A percentile compares a stretch with the other conserved stretches of the same genome.
These are phyloP conservation scores for Tinea semifulvella DNA, from an alignment of 2,888 invertebrate species.

Conservation along the genomic window DNA sequence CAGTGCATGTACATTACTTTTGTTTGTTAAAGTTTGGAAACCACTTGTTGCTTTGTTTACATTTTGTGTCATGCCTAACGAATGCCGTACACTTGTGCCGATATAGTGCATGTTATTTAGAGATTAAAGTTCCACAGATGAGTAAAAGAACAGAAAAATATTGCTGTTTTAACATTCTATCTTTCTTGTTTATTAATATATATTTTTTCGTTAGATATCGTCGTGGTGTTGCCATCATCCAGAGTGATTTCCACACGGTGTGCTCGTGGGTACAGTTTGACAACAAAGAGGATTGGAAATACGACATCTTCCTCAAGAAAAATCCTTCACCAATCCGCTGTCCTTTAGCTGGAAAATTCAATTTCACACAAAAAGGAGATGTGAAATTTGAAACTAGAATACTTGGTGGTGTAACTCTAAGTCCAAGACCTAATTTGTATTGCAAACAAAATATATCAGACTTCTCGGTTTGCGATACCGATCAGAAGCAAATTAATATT, in stretches of 20 bases:
- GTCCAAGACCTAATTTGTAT: constrained; percentile 91
- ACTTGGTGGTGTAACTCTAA: constrained; percentile 92
- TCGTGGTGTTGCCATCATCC: constrained; percentile 87
- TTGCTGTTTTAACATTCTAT: too few relatives aligned
- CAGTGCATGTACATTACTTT: too few relatives aligned
- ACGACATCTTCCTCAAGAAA: constrained; percentile 84
- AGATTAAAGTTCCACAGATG: too few relatives aligned
- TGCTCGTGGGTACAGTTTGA: constrained; percentile 95
- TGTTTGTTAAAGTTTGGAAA: too few relatives aligned
- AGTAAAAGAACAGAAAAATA: too few relatives aligned
- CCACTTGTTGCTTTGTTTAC: too few relatives aligned
- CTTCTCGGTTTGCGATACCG: constrained; percentile 94
- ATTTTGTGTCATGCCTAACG: too few relatives aligned
- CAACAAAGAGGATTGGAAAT: constrained; percentile 86
- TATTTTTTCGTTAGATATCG: constrained; percentile 70
- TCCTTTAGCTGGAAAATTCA: constrained; percentile 96
- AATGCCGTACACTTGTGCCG: too few relatives aligned
- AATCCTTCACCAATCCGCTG: constrained; percentile 93
- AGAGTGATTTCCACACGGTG: constrained; percentile 89
- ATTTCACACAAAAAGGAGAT: constrained; percentile 92
- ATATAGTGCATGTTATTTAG: too few relatives aligned
- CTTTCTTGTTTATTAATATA: too few relatives aligned
- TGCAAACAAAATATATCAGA: constrained; percentile 95
- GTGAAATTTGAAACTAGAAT: constrained; percentile 92
- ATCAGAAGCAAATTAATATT: constrained; percentile 92